These are phyloP conservation scores for Psococerastis gibbosa DNA, from an alignment of 2,888 invertebrate species.

Conservation along the genomic window DNA sequence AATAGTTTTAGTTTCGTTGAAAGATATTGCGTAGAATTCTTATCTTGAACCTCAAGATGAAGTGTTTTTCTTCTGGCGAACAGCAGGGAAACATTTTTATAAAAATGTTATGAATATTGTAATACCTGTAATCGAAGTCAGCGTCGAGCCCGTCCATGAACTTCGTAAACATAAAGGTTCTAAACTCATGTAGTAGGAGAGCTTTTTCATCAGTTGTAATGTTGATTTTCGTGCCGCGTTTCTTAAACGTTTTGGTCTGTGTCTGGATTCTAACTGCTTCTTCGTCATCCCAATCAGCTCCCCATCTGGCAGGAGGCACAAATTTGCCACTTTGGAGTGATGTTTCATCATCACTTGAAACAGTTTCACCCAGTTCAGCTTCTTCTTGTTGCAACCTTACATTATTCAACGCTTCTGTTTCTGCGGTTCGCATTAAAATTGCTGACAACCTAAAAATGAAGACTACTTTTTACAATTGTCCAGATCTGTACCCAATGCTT, in stretches of 20 bases:
- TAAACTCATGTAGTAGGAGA: conserved; percentile 58
- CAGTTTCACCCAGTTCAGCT: conserved; percentile 29
- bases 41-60: too few species aligned
- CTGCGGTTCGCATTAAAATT: conserved; percentile 62
- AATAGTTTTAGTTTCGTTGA: too few species aligned
- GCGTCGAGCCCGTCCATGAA: conserved; percentile 66
- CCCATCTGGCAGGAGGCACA: conserved; percentile 20
- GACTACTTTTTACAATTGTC: conserved; percentile 5
- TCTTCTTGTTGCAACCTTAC: conserved; percentile 40
- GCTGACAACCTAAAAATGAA: conserved; percentile 17
- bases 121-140: conserved; percentile 65
- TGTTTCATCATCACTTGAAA: conserved; percentile 12
- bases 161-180: conserved; percentile 64
- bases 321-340: conserved; percentile 13
- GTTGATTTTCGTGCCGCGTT: conserved; percentile 12
- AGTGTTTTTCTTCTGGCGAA: too few species aligned
- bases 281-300: conserved; percentile 21
- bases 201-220: conserved; percentile 27
- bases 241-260: conserved; percentile 15
- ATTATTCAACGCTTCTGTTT: conserved; percentile 45
- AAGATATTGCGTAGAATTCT: too few species aligned
- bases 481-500: too few species aligned
- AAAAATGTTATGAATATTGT: too few species aligned
- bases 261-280: conserved; percentile 20
- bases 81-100: too few species aligned